These are phyloP conservation scores for Pyrgus malvae DNA, from an alignment of 2,888 invertebrate genomes.

Conservation along the genomic window DNA sequence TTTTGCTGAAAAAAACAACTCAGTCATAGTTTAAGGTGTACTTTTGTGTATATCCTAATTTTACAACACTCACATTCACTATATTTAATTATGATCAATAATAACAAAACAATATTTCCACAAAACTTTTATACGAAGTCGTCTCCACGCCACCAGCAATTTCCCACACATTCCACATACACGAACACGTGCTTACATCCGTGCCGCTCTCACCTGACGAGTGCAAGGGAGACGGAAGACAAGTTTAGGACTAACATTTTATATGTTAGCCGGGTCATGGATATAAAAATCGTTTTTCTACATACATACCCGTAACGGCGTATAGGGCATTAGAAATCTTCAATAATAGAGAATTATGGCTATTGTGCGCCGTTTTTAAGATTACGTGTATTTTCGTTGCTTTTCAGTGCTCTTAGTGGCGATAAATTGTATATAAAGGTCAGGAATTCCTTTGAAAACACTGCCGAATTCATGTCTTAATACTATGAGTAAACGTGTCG, in stretches of 20 bases:
- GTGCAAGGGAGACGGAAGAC: slow-evolving; percentile 51
- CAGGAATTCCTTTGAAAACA: too few species aligned
- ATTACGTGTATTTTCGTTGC: slow-evolving; percentile 26
- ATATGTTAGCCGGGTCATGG: slow-evolving; percentile 82
- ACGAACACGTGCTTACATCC: slow-evolving; percentile 61
- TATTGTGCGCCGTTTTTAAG: slow-evolving; percentile 51
- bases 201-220: slow-evolving; percentile 51
- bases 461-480: too few species aligned
- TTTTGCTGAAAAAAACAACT: too few species aligned
- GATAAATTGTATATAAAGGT: background rate
- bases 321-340: slow-evolving; percentile 66
- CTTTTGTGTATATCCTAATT: too few species aligned
- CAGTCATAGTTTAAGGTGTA: too few species aligned
- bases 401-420: slow-evolving; percentile 3
- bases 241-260: slow-evolving; percentile 80
- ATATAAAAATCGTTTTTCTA: slow-evolving; percentile 79
- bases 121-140: slow-evolving; percentile 28
- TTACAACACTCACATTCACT: too few species aligned
- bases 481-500: too few species aligned
- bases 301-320: slow-evolving; percentile 56
- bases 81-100: background rate
- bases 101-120: background rate
- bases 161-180: slow-evolving; percentile 59
- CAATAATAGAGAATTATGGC: slow-evolving; percentile 72
- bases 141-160: slow-evolving; percentile 50